Percentiles rank a stretch among this genome's conserved stretches.
Conservation (phyloP, 2,888 invertebrate species). For the Netelia fuscicornis region DNA sequence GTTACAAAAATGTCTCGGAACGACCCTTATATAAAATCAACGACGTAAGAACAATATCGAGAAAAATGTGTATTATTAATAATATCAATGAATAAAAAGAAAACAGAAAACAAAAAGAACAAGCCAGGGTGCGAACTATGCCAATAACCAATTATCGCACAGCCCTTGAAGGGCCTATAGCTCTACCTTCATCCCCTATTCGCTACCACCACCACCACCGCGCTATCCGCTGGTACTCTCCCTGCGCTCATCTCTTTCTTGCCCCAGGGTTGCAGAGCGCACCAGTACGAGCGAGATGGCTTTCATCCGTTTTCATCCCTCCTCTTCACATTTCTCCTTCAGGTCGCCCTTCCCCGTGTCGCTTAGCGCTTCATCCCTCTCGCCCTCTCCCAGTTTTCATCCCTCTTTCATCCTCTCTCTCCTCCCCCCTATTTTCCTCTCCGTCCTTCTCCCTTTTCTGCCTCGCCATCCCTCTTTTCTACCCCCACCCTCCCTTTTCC, state of each 20-base stretch:
- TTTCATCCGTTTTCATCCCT: constrained; percentile 58
- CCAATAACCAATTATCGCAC: constrained; percentile 49
- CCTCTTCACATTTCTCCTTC: constrained; percentile 7
- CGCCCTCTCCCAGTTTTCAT: constrained; percentile 39
- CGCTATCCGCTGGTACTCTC: constrained; percentile 10
- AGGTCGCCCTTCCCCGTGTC: constrained; percentile 17
- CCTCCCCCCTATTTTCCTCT: constrained; percentile 17
- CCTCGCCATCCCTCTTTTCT: neutral
- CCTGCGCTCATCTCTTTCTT: constrained; percentile 39
- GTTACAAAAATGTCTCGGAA: no score
- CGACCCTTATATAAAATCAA: no score
- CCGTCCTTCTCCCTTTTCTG: neutral
- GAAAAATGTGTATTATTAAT: no score
- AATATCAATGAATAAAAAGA: no score
- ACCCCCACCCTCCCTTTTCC: constrained; percentile 13
- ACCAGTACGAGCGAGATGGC: constrained; percentile 38
- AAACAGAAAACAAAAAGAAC: constrained; percentile 10
- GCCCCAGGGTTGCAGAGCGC: constrained; percentile 28
- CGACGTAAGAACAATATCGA: no score
- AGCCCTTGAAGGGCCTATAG: constrained; percentile 43
- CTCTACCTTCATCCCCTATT: constrained; percentile 4
- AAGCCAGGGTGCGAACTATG: constrained; percentile 24
- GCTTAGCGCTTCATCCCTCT: constrained; percentile 39
- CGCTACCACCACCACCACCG: constrained; percentile 4
- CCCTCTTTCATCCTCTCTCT: constrained; percentile 24